Base-by-base conservation (phyloP, 2,113 vertebrate genomes). In the Rhea americana region DNA sequence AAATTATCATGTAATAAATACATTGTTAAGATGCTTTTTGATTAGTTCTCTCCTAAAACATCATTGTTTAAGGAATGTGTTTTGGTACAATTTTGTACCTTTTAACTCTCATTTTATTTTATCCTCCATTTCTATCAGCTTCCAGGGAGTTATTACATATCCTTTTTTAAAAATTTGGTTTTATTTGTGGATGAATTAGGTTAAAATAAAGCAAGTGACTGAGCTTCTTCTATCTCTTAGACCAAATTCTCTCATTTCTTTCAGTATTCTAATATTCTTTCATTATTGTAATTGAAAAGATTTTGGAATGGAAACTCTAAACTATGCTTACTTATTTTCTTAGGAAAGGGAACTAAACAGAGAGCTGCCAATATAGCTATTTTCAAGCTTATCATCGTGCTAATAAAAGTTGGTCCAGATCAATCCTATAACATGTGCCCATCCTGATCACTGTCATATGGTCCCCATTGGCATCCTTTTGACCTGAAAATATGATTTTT, bases 1-100 rank as follows among this genome's bases (percentile, higher is more conserved):
- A 59, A 78, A 67, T 91, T 81, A 90, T 63, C 68, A 87, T 75
- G 51, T 20, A 87, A 83, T 58, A 91, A 88, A 84, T 65, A 65
- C 9, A 71, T 56, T 82, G 25, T 74, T 85, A 86, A 81, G 11
- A 58, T 85, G 88, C 9, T 55, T 92, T 65, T 86, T 82, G 25
- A 91, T 91, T 68, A 61, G 20, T 65, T 91, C 28, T 53, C 39
- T 28, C 13, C 18, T 78, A 81, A 91, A 91, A 86, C 21, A n/a
- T 4, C 55, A 32, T 66, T 67, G 7, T 51, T 92, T 45, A 65
- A 17, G 30, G 39, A 19, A 75, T 15, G 3, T 48, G 21, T 20
- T 66, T 65, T 19, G 79, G 24, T 7, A 78, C 14, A 39, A 22
- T 63, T 80, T 62, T 59, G 2, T 39, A 32, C 28, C 13, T 0